Conservation (phyloP, 1,140 invertebrate genomes). For the Grapholita molesta region DNA sequence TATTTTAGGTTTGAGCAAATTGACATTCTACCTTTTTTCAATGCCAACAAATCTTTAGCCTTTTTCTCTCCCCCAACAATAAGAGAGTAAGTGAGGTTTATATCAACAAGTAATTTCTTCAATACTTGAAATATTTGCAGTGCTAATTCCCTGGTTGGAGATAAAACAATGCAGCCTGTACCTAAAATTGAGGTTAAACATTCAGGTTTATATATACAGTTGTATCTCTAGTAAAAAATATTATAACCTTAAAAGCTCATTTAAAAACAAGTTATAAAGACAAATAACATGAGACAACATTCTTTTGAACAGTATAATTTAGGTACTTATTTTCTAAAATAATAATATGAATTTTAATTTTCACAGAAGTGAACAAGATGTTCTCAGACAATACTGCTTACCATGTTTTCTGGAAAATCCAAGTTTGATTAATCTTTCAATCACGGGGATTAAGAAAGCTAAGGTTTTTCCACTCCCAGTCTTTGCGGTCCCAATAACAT, state of each 20-base stretch:
- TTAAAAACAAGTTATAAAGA: background rate
- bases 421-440: slow-evolving; percentile 85
- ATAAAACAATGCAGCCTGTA: slow-evolving; percentile 91
- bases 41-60: slow-evolving; percentile 82
- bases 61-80: slow-evolving; percentile 93
- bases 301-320: background rate
- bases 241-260: background rate
- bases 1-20: slow-evolving; percentile 41
- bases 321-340: too few species aligned
- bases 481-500: slow-evolving; percentile 95
- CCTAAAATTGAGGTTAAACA: slow-evolving; percentile 68
- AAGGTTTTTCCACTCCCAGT: slow-evolving; percentile 98
- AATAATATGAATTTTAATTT: too few species aligned
- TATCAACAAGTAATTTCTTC: slow-evolving; percentile 87
- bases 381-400: slow-evolving; percentile 71
- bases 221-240: background rate
- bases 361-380: background rate
- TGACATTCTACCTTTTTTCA: slow-evolving; percentile 78
- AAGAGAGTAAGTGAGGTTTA: slow-evolving; percentile 91
- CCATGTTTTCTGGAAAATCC: slow-evolving; percentile 90
- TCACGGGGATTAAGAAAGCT: slow-evolving; percentile 93
- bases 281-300: background rate
- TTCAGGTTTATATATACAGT: background rate
- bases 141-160: slow-evolving; percentile 95
- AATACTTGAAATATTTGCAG: slow-evolving; percentile 95